Percentiles rank a stretch among this genome's conserved stretches.
Evolutionary conservation across 2,797 vertebrate genomes (phyloP).

Genomic region (Thaleichthys pacificus): DNA sequence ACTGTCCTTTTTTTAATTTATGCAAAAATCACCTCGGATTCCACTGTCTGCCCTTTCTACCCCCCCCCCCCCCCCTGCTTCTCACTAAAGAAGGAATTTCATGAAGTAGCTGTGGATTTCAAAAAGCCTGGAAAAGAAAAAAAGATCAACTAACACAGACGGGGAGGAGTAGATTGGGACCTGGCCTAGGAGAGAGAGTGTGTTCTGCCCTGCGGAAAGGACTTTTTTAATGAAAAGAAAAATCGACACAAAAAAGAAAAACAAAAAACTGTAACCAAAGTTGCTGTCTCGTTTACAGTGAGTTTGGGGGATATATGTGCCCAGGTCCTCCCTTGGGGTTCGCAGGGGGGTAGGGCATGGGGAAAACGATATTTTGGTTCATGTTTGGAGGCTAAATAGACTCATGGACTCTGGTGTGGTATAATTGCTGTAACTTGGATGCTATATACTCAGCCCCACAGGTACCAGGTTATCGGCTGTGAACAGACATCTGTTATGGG

Average conservation of each 20-base stretch:
- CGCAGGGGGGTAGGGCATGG: slow-evolving; percentile 60
- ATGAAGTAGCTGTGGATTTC: slow-evolving; percentile 77
- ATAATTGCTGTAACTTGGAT: slow-evolving; percentile 86
- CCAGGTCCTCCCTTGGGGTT: slow-evolving; percentile 69
- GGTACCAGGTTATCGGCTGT: slow-evolving; percentile 89
- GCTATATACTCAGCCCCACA: slow-evolving; percentile 87
- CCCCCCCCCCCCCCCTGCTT: slow-evolving; percentile 69
- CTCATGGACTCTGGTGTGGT: slow-evolving; percentile 89
- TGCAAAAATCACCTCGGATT: slow-evolving; percentile 99
- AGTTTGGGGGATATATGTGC: slow-evolving; percentile 90
- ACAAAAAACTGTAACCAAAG: slow-evolving; percentile 93
- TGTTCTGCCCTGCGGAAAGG: slow-evolving; percentile 82
- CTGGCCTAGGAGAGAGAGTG: slow-evolving; percentile 83
- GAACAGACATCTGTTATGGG: slow-evolving; percentile 88
- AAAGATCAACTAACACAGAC: slow-evolving; percentile 52
- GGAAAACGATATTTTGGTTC: slow-evolving; percentile 71
- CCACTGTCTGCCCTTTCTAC: slow-evolving; percentile 86
- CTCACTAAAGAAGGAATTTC: slow-evolving; percentile 87
- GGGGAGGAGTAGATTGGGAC: slow-evolving; percentile 69
- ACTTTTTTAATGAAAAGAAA: slow-evolving; percentile 74
- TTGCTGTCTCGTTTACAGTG: slow-evolving; percentile 99
- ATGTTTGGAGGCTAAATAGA: slow-evolving; percentile 83
- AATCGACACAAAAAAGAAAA: slow-evolving; percentile 56
- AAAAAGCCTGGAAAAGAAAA: slow-evolving; percentile 42
- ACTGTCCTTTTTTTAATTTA: slow-evolving; percentile 92